Percentiles rank a stretch among this genome's conserved stretches.
Evolutionary conservation across 2,797 vertebrate species (phyloP).

Genomic region (Tinamus major): DNA sequence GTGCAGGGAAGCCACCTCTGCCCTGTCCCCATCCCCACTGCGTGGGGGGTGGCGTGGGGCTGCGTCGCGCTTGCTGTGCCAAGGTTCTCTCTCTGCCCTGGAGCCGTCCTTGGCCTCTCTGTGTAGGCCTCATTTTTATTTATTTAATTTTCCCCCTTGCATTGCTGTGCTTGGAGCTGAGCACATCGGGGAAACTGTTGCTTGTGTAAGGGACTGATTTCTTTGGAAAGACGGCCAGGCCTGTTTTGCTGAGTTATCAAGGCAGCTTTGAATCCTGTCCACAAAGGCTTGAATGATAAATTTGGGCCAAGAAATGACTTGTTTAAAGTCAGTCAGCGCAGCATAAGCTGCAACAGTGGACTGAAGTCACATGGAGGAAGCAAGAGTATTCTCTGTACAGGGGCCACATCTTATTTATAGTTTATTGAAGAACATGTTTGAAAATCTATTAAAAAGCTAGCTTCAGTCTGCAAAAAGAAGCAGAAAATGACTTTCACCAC

Average conservation of each 20-base stretch:
- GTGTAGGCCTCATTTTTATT: too few relatives aligned
- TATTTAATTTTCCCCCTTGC: not conserved
- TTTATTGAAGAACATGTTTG: not conserved
- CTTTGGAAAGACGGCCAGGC: not conserved
- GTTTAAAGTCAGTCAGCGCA: not conserved
- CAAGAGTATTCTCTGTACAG: not conserved
- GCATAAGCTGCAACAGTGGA: not conserved
- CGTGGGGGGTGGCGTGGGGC: too few relatives aligned
- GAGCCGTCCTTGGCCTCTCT: too few relatives aligned
- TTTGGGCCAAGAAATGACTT: not conserved
- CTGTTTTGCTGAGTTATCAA: not conserved
- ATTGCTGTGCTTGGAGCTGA: not conserved
- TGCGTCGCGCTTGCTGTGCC: too few relatives aligned
- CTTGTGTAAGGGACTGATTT: not conserved
- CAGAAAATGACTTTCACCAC: not conserved
- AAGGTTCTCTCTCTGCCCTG: too few relatives aligned
- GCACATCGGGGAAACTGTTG: not conserved
- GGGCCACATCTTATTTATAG: not conserved
- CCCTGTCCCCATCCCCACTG: too few relatives aligned
- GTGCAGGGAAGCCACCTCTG: fast-evolving
- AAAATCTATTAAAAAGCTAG: not conserved
- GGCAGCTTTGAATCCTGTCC: not conserved
- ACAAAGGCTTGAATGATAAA: not conserved
- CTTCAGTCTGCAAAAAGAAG: not conserved
- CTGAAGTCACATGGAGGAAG: not conserved